phyloP scores from a whole-genome alignment of 2,113 vertebrate genomes.

The Numenius arquata region DNA sequence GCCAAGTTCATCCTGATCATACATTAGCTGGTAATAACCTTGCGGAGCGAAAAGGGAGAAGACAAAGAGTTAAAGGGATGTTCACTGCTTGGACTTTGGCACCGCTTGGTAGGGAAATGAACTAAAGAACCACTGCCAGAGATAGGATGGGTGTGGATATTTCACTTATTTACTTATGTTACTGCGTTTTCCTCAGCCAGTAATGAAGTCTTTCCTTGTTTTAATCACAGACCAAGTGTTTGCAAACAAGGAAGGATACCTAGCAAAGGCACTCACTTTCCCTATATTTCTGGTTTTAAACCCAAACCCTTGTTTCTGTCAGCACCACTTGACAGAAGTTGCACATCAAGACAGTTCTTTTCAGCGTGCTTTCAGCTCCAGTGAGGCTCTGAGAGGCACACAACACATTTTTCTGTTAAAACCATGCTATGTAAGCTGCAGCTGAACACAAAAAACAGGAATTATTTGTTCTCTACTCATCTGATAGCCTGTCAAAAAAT shows the following conservation, averaged over 20 bases:
- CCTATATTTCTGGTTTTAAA: not conserved
- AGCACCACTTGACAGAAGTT: not conserved
- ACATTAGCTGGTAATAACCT: not conserved
- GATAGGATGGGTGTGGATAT: slow-evolving; percentile 35
- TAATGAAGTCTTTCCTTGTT: slow-evolving; percentile 13
- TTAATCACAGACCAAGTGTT: not conserved
- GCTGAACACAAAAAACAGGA: not conserved
- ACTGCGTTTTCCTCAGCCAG: not conserved
- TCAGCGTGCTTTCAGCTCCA: not conserved
- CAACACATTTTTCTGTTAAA: not conserved
- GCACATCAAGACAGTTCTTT: not conserved
- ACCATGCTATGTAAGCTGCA: not conserved
- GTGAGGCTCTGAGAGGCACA: not conserved
- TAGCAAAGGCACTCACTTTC: not conserved
- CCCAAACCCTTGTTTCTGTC: not conserved
- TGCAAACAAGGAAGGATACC: not conserved
- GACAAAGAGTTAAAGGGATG: slow-evolving; percentile 20
- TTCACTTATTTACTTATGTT: slow-evolving; percentile 44
- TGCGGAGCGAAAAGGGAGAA: not conserved
- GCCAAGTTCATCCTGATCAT: not conserved
- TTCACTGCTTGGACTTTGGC: slow-evolving; percentile 33
- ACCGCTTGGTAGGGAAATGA: not conserved
- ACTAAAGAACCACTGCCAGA: slow-evolving; percentile 7
- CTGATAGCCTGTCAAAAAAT: not conserved
- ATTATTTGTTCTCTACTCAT: not conserved